Percentiles rank a stretch among this genome's conserved stretches.
phyloP scores from a whole-genome alignment of 2,888 invertebrate genomes.

The Drosophila nr. fundita region DNA sequence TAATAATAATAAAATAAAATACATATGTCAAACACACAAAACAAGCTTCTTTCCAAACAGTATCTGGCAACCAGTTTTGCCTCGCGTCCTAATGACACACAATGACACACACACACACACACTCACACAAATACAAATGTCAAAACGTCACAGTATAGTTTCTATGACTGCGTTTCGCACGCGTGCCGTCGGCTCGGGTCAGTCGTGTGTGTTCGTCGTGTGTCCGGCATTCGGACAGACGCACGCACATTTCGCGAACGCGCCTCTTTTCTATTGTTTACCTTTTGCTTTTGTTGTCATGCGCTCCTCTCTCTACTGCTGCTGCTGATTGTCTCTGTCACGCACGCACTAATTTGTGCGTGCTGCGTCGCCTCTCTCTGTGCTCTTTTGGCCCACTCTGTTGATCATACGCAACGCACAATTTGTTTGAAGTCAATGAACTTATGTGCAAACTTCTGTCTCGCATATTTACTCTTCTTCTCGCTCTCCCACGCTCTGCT shows the following conservation, averaged over 20 bases:
- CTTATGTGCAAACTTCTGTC: slow-evolving; percentile 55
- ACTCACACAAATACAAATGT: slow-evolving; percentile 14
- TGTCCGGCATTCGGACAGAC: slow-evolving; percentile 16
- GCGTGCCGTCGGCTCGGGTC: slow-evolving; percentile 32
- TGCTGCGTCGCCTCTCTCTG: slow-evolving; percentile 19
- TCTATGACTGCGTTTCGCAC: slow-evolving; percentile 26
- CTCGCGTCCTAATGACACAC: slow-evolving; percentile 57
- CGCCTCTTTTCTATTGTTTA: slow-evolving; percentile 61
- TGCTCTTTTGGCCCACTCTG: slow-evolving; percentile 4
- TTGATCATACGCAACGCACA: slow-evolving; percentile 36
- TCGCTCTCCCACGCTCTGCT: slow-evolving; percentile 6
- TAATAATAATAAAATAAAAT: neutral
- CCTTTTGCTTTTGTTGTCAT: slow-evolving; percentile 29
- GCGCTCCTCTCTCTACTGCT: slow-evolving; percentile 13
- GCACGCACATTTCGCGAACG: slow-evolving; percentile 53
- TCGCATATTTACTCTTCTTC: neutral
- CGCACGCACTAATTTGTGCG: slow-evolving; percentile 53
- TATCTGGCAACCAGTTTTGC: slow-evolving; percentile 45
- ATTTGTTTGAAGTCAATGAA: slow-evolving; percentile 76
- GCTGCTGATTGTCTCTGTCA: slow-evolving; percentile 19
- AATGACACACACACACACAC: slow-evolving; percentile 17
- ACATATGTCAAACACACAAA: slow-evolving; percentile 2
- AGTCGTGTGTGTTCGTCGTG: slow-evolving; percentile 14
- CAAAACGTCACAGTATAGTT: slow-evolving; percentile 36
- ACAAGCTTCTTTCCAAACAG: slow-evolving; percentile 15